A percentile compares a stretch with the other conserved stretches of the same genome.
These are phyloP conservation scores for Pollenia angustigena DNA, from an alignment of 2,888 invertebrate genomes.

Conservation along the genomic window DNA sequence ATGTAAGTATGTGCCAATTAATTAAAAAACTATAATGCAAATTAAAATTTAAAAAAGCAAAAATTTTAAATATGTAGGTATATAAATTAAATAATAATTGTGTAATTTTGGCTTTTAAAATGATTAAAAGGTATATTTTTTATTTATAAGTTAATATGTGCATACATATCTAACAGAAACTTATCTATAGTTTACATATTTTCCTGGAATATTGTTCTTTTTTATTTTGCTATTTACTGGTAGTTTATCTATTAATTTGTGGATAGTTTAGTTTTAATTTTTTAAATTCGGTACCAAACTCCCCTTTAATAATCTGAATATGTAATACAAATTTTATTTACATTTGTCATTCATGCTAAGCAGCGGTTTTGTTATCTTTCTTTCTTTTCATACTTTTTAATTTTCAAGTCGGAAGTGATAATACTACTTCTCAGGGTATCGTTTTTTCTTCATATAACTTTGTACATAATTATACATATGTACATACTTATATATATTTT, in stretches of 20 bases:
- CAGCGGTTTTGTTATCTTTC: neutral
- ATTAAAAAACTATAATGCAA: no score
- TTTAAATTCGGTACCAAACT: neutral
- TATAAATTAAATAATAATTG: no score
- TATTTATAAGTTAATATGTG: neutral
- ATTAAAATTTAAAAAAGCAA: no score
- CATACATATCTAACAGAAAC: neutral
- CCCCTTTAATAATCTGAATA: conserved; percentile 4
- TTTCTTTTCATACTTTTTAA: conserved; percentile 16
- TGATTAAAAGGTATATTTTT: no score
- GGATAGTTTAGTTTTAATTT: no score
- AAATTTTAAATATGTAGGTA: no score
- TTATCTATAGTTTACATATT: no score
- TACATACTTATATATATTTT: neutral
- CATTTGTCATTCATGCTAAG: conserved; percentile 21
- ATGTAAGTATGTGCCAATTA: no score
- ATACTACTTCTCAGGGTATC: neutral
- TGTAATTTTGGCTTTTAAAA: no score
- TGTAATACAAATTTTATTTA: conserved; percentile 22
- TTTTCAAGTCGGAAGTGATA: conserved; percentile 48
- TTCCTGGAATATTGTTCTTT: no score
- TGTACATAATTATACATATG: neutral
- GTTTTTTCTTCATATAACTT: neutral
- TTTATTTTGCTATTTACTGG: no score
- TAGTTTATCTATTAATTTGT: no score